Evolutionary conservation across 2,797 vertebrate genomes (phyloP), one percentile per base, ranked within the genome.

Genomic region (Octomys mimax): DNA sequence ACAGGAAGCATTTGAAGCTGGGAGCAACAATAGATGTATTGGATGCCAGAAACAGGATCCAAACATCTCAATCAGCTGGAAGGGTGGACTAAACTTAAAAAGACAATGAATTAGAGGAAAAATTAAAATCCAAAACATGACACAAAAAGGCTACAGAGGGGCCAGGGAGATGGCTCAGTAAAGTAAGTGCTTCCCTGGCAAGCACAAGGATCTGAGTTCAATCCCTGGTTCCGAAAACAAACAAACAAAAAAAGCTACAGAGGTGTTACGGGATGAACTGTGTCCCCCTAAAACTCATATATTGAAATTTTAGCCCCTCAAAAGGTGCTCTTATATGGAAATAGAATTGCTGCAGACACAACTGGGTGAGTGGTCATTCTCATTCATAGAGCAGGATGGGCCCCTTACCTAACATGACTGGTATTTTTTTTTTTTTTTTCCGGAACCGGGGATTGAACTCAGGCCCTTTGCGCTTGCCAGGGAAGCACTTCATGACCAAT

Each of bases 1-100:
- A 39, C 39, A 52, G 64, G 68, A 89, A 94, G 84, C 71, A 16
- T 21, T 11, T 52, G 79, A 90, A 92, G 57, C 80, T 36, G 49
- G 57, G 77, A 91, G 77, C 36, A 90, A 61, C 36, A 49, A 62
- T 33, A 91, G 31, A 81, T 49, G 66, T 4, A 42, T 0, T 68
- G 54, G 66, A 84, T 80, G 77, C 89, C 94, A 82, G 66, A 94
- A 79, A 84, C 54, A 94, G 22, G 49, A 80, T 70, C 77, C 5
- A 16, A 94, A 86, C 26, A 54, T 64, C 78, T 84, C 68, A 66
- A 22, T 92, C 66, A 75, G 83, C 82, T 71, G 61, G 36, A 89
- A 61, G 91, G 84, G 70, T 33, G 46, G 59, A 73, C 59, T 81
- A 62, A 92, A 87, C 39, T 82, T 33, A 62, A 88, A 88, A 6